Evolutionary conservation across 37 sponge, comb jelly and placozoan genomes (phyloP), one percentile per base, ranked within the genome.

Genomic region (Cliona cf. orientalis): DNA sequence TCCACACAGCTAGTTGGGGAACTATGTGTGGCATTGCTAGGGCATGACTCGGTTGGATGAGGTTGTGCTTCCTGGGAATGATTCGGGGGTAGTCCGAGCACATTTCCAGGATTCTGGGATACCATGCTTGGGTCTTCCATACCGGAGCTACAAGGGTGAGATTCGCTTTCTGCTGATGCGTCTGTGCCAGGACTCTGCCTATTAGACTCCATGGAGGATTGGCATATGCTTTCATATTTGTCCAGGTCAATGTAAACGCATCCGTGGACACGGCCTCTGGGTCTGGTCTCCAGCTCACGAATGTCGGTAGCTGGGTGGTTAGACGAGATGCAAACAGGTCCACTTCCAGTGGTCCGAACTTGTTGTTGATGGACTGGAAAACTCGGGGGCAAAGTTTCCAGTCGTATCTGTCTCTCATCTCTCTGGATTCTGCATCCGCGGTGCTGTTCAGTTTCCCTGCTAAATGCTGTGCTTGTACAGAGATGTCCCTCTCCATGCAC

Each of bases 231-330:
- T 58, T 26, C 19, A 71, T 26, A 26, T 38, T 7, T 41, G 65
- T 37, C 87, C 87, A 86, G 32, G 66, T 44, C 61, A 71, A 56
- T 42, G 56, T 6, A 37, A 87, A 80, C 33, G 76, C 81, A 80
- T 87, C 87, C 23, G 23, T 40, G 22, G 80, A 79, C 29, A 69
- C 25, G 6, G 86, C 86, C 22, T 61, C 68, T 65, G 71, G 85
- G 46, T 76, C 75, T 49, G 84, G 85, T 62, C 71, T 42, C 85
- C 85, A 84, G 68, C 85, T 84, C 64, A 62, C 45, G 46, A 70
- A 84, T 5, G n/a, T 44, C 19, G 45, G 75, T 34, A 72, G 60
- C 60, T 78, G 86, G 38, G 25, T 9, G 28, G 49, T 58, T 39
- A 70, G 65, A n/a, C 83, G 11, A 3, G 66, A 63, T 41, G 78